A percentile compares a stretch with the other conserved stretches of the same genome.
Conservation (phyloP, 37 sponge, comb jelly and placozoan species). For the Cliona cf. orientalis region DNA sequence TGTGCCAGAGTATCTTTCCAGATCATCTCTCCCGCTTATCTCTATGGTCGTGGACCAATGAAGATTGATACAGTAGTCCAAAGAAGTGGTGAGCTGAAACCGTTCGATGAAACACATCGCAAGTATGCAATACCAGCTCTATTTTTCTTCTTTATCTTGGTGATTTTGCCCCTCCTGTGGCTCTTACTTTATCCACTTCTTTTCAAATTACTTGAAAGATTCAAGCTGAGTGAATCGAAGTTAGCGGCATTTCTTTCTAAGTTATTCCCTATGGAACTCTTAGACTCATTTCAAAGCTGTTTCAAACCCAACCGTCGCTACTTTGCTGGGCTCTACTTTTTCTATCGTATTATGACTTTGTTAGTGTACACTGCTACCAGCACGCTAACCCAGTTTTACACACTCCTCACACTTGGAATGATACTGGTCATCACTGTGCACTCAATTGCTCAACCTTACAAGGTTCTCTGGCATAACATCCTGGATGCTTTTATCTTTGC, state of each 20-base stretch:
- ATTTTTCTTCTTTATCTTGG: background rate
- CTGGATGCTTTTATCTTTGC: slow-evolving; percentile 45
- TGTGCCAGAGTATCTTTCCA: slow-evolving; percentile 44
- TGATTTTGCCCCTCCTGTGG: slow-evolving; percentile 24
- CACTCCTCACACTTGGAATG: background rate
- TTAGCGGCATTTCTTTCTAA: background rate
- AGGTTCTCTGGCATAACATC: slow-evolving; percentile 26
- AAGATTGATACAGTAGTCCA: background rate
- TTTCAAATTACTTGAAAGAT: slow-evolving; percentile 17
- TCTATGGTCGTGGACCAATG: background rate
- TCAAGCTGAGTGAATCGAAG: slow-evolving; percentile 30
- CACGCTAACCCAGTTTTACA: background rate
- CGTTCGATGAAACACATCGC: slow-evolving; percentile 31
- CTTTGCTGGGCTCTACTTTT: slow-evolving; percentile 60
- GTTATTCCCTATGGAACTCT: slow-evolving; percentile 25
- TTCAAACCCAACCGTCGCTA: slow-evolving; percentile 44
- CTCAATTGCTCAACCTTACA: slow-evolving; percentile 38
- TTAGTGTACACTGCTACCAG: background rate
- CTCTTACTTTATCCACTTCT: slow-evolving; percentile 39
- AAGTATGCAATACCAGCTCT: slow-evolving; percentile 58
- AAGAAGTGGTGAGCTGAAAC: slow-evolving; percentile 18
- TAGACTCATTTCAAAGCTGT: slow-evolving; percentile 45
- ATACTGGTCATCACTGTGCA: slow-evolving; percentile 26
- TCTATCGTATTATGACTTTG: slow-evolving; percentile 12
- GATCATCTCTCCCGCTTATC: slow-evolving; percentile 2